phyloP scores from a whole-genome alignment of 2,888 invertebrate genomes.

The Hedychridium roseum region DNA sequence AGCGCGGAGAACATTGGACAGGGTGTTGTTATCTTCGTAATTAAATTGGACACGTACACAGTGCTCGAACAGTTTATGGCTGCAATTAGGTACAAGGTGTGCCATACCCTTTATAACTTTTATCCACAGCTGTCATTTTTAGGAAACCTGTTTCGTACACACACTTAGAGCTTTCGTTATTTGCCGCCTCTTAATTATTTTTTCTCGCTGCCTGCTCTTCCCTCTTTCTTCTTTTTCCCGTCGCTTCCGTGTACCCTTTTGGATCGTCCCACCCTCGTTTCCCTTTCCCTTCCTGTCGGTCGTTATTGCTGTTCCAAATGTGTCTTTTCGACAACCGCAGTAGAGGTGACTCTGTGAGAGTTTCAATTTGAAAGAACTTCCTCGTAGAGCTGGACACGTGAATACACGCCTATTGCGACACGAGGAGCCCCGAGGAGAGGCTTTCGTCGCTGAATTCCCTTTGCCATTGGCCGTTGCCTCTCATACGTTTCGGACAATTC shows the following conservation, averaged over 20 bases:
- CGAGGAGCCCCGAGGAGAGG: slow-evolving; percentile 16
- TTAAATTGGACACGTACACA: no score
- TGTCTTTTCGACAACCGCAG: background rate
- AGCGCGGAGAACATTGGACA: no score
- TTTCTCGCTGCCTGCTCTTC: background rate
- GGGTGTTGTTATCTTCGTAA: no score
- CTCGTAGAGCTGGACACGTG: slow-evolving; percentile 6
- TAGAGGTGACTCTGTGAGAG: background rate
- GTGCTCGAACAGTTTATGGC: no score
- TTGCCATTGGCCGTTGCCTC: slow-evolving; percentile 1
- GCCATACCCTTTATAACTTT: no score
- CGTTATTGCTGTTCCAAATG: background rate
- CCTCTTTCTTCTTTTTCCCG: no score
- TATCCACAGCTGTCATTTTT: no score
- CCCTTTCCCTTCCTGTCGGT: background rate
- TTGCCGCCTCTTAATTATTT: no score
- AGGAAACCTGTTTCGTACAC: no score
- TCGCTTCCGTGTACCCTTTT: background rate
- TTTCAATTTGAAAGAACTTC: slow-evolving; percentile 25
- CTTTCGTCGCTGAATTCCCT: slow-evolving; percentile 19
- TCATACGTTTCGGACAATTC: slow-evolving; percentile 11
- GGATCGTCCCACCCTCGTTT: background rate
- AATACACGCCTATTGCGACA: slow-evolving; percentile 16
- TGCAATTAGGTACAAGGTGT: no score
- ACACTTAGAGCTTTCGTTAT: no score